These are phyloP conservation scores for Vandiemenella viatica DNA, from an alignment of 2,888 invertebrate genomes.

Conservation along the genomic window DNA sequence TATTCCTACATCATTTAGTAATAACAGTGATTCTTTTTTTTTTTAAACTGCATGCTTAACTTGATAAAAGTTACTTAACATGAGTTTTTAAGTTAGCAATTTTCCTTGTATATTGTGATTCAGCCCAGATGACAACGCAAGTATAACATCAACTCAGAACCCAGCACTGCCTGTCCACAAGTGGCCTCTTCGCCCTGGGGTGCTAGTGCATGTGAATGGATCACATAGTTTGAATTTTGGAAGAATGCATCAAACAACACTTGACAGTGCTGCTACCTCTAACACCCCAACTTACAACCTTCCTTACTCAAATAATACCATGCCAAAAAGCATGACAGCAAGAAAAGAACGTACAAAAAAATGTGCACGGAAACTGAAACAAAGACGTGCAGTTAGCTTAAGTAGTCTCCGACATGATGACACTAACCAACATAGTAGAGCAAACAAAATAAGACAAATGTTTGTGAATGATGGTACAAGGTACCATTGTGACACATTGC, in stretches of 20 bases:
- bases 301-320: neutral
- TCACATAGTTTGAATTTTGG: slow-evolving; percentile 44
- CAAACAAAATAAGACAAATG: slow-evolving; percentile 23
- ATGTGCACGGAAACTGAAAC: slow-evolving; percentile 9
- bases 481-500: slow-evolving; percentile 25
- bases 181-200: slow-evolving; percentile 81
- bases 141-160: slow-evolving; percentile 3
- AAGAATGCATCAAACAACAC: slow-evolving; percentile 8
- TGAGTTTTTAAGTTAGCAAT: too few relatives aligned
- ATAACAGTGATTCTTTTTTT: too few relatives aligned
- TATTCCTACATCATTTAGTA: too few relatives aligned
- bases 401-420: slow-evolving; percentile 18
- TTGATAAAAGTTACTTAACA: too few relatives aligned
- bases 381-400: slow-evolving; percentile 16
- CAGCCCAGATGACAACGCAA: slow-evolving; percentile 13
- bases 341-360: slow-evolving; percentile 10
- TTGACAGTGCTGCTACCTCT: slow-evolving; percentile 20
- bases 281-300: neutral
- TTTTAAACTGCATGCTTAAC: too few relatives aligned
- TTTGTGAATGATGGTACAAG: slow-evolving; percentile 19
- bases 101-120: too few relatives aligned
- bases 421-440: slow-evolving; percentile 21
- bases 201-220: slow-evolving; percentile 74
- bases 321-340: slow-evolving; percentile 3
- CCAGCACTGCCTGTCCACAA: slow-evolving; percentile 31